These are phyloP conservation scores for Galemys pyrenaicus DNA, from an alignment of 2,113 vertebrate species.

Conservation along the genomic window DNA sequence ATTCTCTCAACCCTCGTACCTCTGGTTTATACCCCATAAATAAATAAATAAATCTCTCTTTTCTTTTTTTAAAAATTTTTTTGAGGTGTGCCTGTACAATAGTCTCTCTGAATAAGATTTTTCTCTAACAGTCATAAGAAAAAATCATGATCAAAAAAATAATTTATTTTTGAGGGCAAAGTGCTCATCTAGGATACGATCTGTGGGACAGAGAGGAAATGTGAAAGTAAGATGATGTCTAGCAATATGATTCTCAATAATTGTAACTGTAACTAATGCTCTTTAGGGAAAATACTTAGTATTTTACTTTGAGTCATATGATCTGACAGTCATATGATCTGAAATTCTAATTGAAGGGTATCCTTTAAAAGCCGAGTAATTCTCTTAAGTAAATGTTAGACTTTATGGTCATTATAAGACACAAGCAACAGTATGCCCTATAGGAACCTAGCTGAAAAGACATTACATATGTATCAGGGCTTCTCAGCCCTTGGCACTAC, in stretches of 20 bases:
- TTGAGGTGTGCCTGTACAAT: neutral
- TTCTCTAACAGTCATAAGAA: neutral
- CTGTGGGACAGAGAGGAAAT: neutral
- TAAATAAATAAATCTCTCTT: no score
- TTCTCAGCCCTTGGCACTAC: neutral
- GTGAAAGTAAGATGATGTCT: neutral
- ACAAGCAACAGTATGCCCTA: neutral
- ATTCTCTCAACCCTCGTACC: no score
- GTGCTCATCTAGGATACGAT: neutral
- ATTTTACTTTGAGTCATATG: neutral
- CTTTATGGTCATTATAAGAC: neutral
- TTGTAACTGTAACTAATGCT: neutral
- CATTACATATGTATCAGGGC: neutral
- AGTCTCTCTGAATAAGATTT: neutral
- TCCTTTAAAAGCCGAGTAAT: neutral
- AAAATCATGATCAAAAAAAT: neutral
- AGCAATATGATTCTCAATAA: neutral
- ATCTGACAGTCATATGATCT: constrained; percentile 4
- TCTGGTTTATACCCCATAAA: no score
- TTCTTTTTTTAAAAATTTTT: no score
- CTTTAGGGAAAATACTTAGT: neutral
- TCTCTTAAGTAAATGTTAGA: neutral
- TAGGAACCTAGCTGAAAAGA: neutral
- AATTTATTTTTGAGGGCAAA: neutral
- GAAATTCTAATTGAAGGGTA: neutral